phyloP scores from a whole-genome alignment of 2,113 vertebrate genomes.

The Phalacrocorax aristotelis region DNA sequence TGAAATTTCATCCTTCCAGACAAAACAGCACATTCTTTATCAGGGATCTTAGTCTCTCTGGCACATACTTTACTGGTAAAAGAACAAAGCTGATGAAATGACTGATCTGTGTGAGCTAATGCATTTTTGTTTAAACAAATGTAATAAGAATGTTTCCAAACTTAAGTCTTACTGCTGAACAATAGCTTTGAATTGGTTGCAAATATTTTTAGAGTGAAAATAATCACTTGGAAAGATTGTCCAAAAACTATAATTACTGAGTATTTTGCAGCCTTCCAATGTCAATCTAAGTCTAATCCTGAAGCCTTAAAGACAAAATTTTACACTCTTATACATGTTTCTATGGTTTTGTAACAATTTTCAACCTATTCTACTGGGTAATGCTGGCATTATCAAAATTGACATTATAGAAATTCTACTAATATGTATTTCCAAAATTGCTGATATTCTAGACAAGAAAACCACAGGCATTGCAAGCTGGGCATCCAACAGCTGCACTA shows the following conservation, averaged over 20 bases:
- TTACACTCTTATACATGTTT: not conserved
- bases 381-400: not conserved
- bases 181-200: not conserved
- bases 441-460: not conserved
- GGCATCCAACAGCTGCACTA: not conserved
- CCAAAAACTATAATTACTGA: not conserved
- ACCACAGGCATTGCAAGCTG: not conserved
- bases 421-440: not conserved
- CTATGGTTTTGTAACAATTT: not conserved
- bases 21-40: not conserved
- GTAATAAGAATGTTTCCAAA: not conserved
- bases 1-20: not conserved
- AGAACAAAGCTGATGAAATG: not conserved
- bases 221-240: not conserved
- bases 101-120: not conserved
- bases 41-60: not conserved
- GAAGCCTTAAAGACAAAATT: not conserved
- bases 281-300: not conserved
- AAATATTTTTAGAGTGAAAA: not conserved
- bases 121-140: not conserved
- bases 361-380: not conserved
- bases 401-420: not conserved
- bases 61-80: not conserved
- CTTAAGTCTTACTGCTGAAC: not conserved
- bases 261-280: not conserved